A percentile compares a stretch with the other conserved stretches of the same genome.
These are phyloP conservation scores for Oedothorax gibbosus DNA, from an alignment of 1,140 invertebrate genomes.

Conservation along the genomic window DNA sequence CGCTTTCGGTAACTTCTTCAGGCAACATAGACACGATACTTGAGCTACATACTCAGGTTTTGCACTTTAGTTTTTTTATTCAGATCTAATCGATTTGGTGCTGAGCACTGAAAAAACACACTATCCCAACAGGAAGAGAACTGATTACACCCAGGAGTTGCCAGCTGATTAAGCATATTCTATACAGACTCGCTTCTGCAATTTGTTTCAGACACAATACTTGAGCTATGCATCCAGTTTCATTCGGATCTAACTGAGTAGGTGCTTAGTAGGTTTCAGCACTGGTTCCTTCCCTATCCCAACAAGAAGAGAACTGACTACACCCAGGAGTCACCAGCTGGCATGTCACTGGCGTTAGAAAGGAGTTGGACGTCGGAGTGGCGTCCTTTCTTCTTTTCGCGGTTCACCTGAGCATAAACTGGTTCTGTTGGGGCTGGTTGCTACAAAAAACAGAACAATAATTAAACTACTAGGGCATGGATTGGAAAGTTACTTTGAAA, in stretches of 20 bases:
- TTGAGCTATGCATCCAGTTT: no score
- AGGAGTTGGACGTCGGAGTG: slow-evolving; percentile 64
- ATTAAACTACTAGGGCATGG: no score
- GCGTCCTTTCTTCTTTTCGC: slow-evolving; percentile 77
- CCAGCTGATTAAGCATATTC: slow-evolving; percentile 54
- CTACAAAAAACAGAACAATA: slow-evolving; percentile 19
- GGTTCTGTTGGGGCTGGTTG: slow-evolving; percentile 76
- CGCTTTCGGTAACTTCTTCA: background rate
- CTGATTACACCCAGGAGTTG: slow-evolving; percentile 63
- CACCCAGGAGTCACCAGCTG: slow-evolving; percentile 65
- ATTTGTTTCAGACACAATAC: no score
- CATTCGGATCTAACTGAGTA: no score
- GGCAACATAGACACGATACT: slow-evolving; percentile 12
- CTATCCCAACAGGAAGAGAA: slow-evolving; percentile 27
- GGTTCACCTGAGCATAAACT: slow-evolving; percentile 83
- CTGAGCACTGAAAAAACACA: slow-evolving; percentile 5
- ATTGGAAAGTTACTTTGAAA: no score
- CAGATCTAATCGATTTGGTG: background rate
- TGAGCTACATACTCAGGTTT: background rate
- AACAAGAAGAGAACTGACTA: slow-evolving; percentile 42
- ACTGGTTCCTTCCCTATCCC: background rate
- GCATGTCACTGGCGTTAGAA: slow-evolving; percentile 54
- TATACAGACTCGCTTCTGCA: no score
- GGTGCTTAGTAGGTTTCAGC: no score
- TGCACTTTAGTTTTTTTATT: background rate